Base-by-base conservation (phyloP, 2,797 vertebrate genomes). In the Brachyrhaphis roseni region DNA sequence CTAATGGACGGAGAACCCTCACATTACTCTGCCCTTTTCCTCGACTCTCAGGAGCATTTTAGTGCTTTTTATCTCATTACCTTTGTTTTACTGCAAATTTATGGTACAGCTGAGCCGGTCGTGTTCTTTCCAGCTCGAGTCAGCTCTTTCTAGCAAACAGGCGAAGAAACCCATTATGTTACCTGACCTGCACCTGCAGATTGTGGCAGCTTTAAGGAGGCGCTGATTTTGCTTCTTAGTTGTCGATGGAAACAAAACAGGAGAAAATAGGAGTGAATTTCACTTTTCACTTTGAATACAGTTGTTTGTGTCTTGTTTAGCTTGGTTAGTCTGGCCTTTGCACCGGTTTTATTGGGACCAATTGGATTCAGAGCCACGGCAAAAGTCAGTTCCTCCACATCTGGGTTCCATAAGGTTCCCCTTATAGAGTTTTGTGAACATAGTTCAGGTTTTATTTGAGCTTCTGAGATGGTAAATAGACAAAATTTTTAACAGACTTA, bases 111-210 rank as follows among this genome's bases (percentile, higher is more conserved):
- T 4, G 28, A 18, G 26, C 57, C 26, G 31, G 53, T n/a, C 77
- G 15, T 46, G 62, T 57, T 72, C 70, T 72, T 59, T 78, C 47
- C 77, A 78, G 20, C 77, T 47, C 7, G 8, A 72, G 68, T 78
- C 77, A 78, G 77, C 70, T 47, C n/a, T 78, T 78, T 78, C 13
- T 43, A 59, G 68, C n/a, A 59, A 46, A 72, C 15, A 78, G 68
- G 28, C 31, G 11, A 28, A 72, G 77, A 72, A 72, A 36, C 41
- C 31, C 53, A 72, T 72, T 62, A 72, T 26, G 20, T 62, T 47
- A 78, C 70, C 68, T 78, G 68, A 51, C 75, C 62, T 66, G 34
- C 31, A 49, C 45, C 51, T 59, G 51, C 36, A 57, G 36, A n/a
- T 78, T 28, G 12, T 16, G 10, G 39, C 39, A 57, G 51, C 20